Base-by-base conservation (phyloP, 2,113 vertebrate genomes). In the Rhinichthys klamathensis region DNA sequence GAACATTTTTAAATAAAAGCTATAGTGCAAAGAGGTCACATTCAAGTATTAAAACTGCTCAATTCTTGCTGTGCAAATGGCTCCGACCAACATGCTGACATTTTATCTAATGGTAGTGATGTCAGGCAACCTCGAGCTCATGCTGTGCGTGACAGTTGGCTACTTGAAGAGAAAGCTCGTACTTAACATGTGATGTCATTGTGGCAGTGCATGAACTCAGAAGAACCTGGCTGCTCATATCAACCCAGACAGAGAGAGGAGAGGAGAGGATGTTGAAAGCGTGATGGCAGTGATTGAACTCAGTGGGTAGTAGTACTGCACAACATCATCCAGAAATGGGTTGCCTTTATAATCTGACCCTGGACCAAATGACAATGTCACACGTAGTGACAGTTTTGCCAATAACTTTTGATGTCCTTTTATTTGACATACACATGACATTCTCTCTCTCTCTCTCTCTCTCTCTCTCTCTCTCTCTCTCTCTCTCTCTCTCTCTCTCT, bases 331-430 rank as follows among this genome's bases (percentile, higher is more conserved):
- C 5, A 61, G 16, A 61, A 41, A 25, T 79, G 11, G 54, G 75
- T 35, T 35, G 18, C 51, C 21, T 58, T 58, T 77, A 35, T 77
- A 78, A 65, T 80, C 25, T 67, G 41, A 67, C 79, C 60, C 25
- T 3, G 41, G 11, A n/a, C 2, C 56, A 61, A 35, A 79, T 13
- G 56, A 79, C 77, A 79, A 12, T 38, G 32, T 38, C 32, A 72
- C n/a, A 41, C 3, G 21, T 72, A 41, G 10, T 25, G 73, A 16
- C 25, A 30, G 13, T 76, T 27, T 27, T 30, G 27, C 15, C 18
- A 54, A 76, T 32, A 76, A 54, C 23, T 32, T 6, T 21, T 54
- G 74, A 54, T 76, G 51, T 54, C 25, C 27, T 54, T 54, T 54
- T 1, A 75, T 75, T 75, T 75, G 16, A 8, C 32, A 67, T 15